Percentiles rank a stretch among this genome's conserved stretches.
Evolutionary conservation across 1,140 invertebrate species (phyloP).

Genomic region (Scaptodrosophila lebanonensis): DNA sequence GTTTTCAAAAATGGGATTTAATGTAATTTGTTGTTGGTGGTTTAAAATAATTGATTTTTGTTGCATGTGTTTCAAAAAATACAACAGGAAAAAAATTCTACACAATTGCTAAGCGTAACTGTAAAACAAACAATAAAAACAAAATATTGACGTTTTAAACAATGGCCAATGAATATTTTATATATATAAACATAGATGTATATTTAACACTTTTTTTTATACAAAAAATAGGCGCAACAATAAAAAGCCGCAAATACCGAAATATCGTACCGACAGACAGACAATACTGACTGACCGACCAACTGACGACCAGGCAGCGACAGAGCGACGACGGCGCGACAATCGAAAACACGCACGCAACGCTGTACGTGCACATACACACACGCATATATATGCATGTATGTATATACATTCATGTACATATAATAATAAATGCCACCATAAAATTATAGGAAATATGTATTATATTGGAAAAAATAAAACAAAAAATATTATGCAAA

Average conservation of each 20-base stretch:
- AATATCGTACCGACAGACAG: conserved; percentile 16
- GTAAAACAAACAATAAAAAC: not conserved
- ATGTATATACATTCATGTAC: conserved; percentile 18
- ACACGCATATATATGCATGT: conserved; percentile 26
- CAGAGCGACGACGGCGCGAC: conserved; percentile 36
- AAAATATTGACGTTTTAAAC: too few relatives aligned
- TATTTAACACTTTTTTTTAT: too few relatives aligned
- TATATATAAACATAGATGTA: conserved; percentile 19
- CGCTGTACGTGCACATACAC: conserved; percentile 8
- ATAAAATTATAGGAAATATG: conserved; percentile 8
- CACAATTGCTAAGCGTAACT: too few relatives aligned
- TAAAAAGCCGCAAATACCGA: conserved; percentile 31
- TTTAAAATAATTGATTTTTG: too few relatives aligned
- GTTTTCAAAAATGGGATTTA: too few relatives aligned
- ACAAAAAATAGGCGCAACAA: too few relatives aligned
- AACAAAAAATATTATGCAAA: not conserved
- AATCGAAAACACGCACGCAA: conserved; percentile 26
- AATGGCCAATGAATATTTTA: conserved; percentile 30
- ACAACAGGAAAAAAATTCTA: conserved; percentile 37
- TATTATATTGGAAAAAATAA: not conserved
- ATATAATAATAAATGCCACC: conserved; percentile 20
- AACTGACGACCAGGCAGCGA: not conserved
- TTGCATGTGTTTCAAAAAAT: conserved; percentile 16
- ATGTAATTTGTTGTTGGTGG: too few relatives aligned
- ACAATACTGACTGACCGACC: not conserved